Evolutionary conservation across 2,888 invertebrate species (phyloP), one percentile per base, ranked within the genome.

Genomic region (Aphodius granarius): DNA sequence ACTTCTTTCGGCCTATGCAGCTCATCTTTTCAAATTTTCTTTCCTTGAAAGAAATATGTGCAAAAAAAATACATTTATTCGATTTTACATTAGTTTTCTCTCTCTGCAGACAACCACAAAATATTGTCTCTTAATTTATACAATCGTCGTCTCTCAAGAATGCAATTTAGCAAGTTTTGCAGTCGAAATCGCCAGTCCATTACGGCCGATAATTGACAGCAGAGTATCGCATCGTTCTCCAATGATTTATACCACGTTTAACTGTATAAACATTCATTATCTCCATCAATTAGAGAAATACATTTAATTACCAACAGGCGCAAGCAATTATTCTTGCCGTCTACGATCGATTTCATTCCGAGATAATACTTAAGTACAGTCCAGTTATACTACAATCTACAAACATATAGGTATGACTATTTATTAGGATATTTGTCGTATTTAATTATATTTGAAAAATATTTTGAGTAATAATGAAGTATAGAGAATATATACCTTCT

Each of bases 221-320:
- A 73, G 75, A 68, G 68, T 66, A 72, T 75, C 75, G 72, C 75
- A 73, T 75, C 72, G 22, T 19, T 63, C 71, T 68, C 43, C 73
- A 72, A 73, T 75, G 75, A 75, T 73, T 72, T 75, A 75, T 75
- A 64, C 63, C 66, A 63, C 62, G 62, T 63, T 73, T 72, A 73
- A 66, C 73, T 73, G 72, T 75, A 75, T 75, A 75, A 73, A 72
- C 63, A 75, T 75, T 72, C 72, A 21, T 66, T 72, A 75, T 75
- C 75, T 73, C 64, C 75, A 73, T 73, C 70, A 75, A 75, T 75
- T 75, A 75, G 75, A 72, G 75, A 70, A 68, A 73, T 64, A 73
- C 66, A 21, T 68, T 75, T 75, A 75, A 75, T 75, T 75, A 73
- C 73, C 21, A 66, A 62, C 43, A 73, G 70, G 73, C 62, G 72